phyloP scores from a whole-genome alignment of 2,113 vertebrate genomes.

The Sporophila hypoxantha region DNA sequence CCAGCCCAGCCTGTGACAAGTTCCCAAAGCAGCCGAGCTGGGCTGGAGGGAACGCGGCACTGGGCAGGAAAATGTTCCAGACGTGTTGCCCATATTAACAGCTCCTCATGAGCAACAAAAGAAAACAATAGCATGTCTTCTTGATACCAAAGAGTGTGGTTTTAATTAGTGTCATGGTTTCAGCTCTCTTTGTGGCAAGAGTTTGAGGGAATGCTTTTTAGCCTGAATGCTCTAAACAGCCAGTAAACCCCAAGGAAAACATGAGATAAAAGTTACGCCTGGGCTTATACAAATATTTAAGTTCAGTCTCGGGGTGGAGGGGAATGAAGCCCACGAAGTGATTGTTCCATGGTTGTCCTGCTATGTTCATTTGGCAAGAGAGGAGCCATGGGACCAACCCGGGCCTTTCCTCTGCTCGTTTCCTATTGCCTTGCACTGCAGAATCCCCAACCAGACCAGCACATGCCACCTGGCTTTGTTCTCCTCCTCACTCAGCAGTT shows the following conservation, averaged over 20 bases:
- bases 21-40: neutral
- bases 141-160: constrained; percentile 56
- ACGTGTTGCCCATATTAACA: constrained; percentile 33
- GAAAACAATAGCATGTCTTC: constrained; percentile 42
- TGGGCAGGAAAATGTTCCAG: constrained; percentile 52
- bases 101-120: constrained; percentile 21
- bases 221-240: constrained; percentile 44
- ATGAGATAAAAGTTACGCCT: constrained; percentile 32
- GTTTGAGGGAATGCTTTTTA: constrained; percentile 52
- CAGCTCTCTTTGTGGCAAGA: constrained; percentile 13
- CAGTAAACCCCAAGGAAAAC: constrained; percentile 54
- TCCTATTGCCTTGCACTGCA: constrained; percentile 50
- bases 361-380: constrained; percentile 33
- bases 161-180: constrained; percentile 69
- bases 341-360: constrained; percentile 22
- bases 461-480: constrained; percentile 63
- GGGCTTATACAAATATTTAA: constrained; percentile 54
- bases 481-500: constrained; percentile 55
- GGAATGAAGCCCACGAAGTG: constrained; percentile 21
- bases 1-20: neutral
- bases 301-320: constrained; percentile 33
- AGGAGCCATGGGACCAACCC: neutral
- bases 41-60: neutral
- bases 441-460: constrained; percentile 15
- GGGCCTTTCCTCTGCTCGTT: constrained; percentile 17